These are phyloP conservation scores for Linyphia triangularis DNA, from an alignment of 2,888 invertebrate species.

Conservation along the genomic window DNA sequence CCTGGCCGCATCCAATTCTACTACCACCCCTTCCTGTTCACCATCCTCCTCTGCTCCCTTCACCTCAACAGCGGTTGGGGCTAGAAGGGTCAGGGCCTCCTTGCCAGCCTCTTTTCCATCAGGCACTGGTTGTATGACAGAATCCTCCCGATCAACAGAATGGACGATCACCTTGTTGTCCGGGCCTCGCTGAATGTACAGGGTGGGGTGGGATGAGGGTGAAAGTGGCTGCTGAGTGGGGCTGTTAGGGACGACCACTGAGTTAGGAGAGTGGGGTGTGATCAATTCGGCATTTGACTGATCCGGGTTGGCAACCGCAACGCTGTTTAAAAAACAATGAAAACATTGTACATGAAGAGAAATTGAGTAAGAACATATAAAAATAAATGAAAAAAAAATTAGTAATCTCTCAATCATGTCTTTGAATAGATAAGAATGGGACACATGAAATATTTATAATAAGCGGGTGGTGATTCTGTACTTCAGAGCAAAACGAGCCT, in stretches of 20 bases:
- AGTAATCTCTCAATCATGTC: too few species aligned
- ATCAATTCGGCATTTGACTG: slow-evolving; percentile 34
- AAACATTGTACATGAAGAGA: not conserved
- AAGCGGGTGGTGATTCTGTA: too few species aligned
- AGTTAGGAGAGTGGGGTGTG: slow-evolving; percentile 20
- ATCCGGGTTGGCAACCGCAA: not conserved
- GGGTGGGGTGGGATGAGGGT: slow-evolving; percentile 10
- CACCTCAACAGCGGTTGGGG: slow-evolving; percentile 42
- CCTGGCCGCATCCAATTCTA: slow-evolving; percentile 22
- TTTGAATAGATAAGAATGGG: too few species aligned
- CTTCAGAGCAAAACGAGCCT: too few species aligned
- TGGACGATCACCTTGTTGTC: slow-evolving; percentile 43
- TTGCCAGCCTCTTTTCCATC: slow-evolving; percentile 40
- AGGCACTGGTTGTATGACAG: slow-evolving; percentile 67
- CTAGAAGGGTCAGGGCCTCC: slow-evolving; percentile 30
- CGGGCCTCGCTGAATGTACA: slow-evolving; percentile 46
- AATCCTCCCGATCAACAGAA: slow-evolving; percentile 49
- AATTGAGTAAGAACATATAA: too few species aligned
- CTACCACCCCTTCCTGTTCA: not conserved
- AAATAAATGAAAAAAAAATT: too few species aligned
- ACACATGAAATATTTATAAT: too few species aligned
- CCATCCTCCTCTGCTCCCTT: slow-evolving; percentile 5
- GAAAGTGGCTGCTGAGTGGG: slow-evolving; percentile 45
- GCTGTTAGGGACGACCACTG: slow-evolving; percentile 44
- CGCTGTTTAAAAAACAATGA: not conserved